Conservation (phyloP, 2,888 invertebrate species). For the Didymodactylos carnosus region DNA sequence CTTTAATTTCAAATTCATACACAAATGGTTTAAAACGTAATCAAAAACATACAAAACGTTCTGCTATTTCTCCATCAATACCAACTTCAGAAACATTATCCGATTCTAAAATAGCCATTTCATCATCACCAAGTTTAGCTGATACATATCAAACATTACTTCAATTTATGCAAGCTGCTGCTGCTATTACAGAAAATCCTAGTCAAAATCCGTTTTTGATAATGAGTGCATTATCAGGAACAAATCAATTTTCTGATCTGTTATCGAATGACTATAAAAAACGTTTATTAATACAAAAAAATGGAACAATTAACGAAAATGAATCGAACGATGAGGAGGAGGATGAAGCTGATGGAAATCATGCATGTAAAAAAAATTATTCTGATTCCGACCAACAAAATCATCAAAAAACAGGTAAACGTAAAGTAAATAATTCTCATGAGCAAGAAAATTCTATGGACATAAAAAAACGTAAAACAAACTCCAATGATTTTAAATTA, state of each 20-base stretch:
- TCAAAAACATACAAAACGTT: no score
- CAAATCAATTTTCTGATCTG: no score
- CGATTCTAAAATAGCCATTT: no score
- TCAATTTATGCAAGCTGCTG: not conserved
- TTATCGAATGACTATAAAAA: not conserved
- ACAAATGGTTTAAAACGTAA: no score
- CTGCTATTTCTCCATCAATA: no score
- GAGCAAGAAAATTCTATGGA: no score
- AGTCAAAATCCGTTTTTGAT: not conserved
- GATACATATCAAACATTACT: not conserved
- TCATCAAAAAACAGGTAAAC: no score
- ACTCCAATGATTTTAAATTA: not conserved
- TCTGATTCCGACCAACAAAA: no score
- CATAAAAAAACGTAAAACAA: not conserved
- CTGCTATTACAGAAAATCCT: not conserved
- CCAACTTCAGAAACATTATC: no score
- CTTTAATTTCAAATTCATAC: no score
- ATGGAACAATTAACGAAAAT: not conserved
- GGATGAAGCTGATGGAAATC: not conserved
- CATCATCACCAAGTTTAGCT: not conserved
- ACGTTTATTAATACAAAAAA: not conserved
- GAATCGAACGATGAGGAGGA: not conserved
- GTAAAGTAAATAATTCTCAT: not conserved
- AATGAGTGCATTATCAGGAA: not conserved
- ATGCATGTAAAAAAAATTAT: not conserved